Percentiles rank a stretch among this genome's conserved stretches.
These are phyloP conservation scores for Cydia amplana DNA, from an alignment of 1,140 invertebrate genomes.

Conservation along the genomic window DNA sequence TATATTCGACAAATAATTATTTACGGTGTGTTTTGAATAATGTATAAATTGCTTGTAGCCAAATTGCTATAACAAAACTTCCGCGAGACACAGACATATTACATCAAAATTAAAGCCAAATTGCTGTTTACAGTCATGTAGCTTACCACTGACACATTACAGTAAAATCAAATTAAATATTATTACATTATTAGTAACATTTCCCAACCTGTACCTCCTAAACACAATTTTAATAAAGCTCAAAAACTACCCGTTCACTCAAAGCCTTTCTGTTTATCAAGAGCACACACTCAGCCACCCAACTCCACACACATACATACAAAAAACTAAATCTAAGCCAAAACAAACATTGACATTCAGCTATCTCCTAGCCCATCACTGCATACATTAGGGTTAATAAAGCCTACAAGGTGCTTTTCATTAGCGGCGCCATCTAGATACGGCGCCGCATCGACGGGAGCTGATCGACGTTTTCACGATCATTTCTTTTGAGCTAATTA, in stretches of 20 bases:
- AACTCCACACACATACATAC: background rate
- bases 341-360: conserved; percentile 63
- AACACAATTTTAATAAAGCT: background rate
- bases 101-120: too few species aligned
- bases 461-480: conserved; percentile 57
- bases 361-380: conserved; percentile 64
- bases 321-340: conserved; percentile 33
- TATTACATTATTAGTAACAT: background rate
- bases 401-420: conserved; percentile 66
- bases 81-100: too few species aligned
- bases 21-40: too few species aligned
- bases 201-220: background rate
- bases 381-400: conserved; percentile 76
- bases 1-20: too few species aligned
- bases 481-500: conserved; percentile 66
- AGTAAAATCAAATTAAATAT: background rate
- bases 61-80: too few species aligned
- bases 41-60: too few species aligned
- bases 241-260: background rate
- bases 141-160: too few species aligned
- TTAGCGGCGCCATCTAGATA: conserved; percentile 69
- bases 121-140: too few species aligned
- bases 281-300: background rate
- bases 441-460: conserved; percentile 38
- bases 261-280: background rate